phyloP scores from a whole-genome alignment of 2,113 vertebrate genomes.

The Marmota monax region DNA sequence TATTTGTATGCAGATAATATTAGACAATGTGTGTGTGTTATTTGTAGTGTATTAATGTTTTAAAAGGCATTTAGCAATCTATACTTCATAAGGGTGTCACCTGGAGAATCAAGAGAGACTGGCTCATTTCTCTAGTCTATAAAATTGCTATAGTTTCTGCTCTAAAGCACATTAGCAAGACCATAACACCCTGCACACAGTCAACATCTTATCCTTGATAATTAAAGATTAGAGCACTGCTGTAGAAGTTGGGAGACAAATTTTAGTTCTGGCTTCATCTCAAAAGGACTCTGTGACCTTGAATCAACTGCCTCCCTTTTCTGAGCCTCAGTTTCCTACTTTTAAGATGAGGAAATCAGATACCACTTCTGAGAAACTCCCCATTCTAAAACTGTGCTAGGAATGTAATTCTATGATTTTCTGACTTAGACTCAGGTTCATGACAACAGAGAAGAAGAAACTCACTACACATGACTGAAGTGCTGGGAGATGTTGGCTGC shows the following conservation, averaged over 20 bases:
- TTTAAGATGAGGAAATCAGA: constrained; percentile 27
- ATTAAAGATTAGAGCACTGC: neutral
- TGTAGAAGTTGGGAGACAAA: neutral
- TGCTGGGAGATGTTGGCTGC: neutral
- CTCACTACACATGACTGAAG: neutral
- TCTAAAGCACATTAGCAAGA: neutral
- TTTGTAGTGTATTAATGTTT: neutral
- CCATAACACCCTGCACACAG: neutral
- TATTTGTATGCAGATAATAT: neutral
- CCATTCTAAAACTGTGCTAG: neutral
- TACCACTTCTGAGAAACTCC: neutral
- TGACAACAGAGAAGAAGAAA: neutral
- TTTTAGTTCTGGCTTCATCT: neutral
- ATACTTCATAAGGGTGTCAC: neutral
- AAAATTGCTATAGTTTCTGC: neutral
- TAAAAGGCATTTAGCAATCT: neutral
- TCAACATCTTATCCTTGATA: neutral
- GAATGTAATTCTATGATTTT: neutral
- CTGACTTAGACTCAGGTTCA: neutral
- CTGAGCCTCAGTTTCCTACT: neutral
- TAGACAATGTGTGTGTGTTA: neutral
- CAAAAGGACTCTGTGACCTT: neutral
- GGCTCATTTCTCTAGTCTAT: neutral
- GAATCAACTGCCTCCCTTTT: neutral
- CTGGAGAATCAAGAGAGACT: neutral